Percentiles rank a stretch among this genome's conserved stretches.
These are phyloP conservation scores for Scophthalmus maximus DNA, from an alignment of 2,113 vertebrate genomes.

Conservation along the genomic window DNA sequence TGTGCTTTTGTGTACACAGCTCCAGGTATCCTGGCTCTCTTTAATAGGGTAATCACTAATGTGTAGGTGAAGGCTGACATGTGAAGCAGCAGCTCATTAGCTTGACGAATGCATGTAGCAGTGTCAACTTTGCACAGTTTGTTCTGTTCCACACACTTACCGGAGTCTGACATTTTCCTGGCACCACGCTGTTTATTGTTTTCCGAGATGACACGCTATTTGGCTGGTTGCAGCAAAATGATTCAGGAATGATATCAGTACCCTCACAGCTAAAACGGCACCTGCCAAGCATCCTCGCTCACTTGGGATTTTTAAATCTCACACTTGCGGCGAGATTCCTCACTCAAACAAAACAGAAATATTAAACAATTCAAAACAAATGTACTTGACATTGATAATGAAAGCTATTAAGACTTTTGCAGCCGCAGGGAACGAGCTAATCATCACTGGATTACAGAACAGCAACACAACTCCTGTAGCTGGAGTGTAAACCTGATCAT, in stretches of 20 bases:
- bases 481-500: background rate
- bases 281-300: background rate
- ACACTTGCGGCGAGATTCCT: background rate
- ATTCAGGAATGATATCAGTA: conserved; percentile 8
- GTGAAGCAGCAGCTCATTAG: conserved; percentile 62
- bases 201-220: conserved; percentile 26
- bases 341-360: conserved; percentile 13
- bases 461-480: background rate
- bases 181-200: conserved; percentile 54
- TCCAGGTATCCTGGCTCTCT: conserved; percentile 36
- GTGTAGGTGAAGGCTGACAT: conserved; percentile 54
- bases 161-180: conserved; percentile 29
- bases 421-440: background rate
- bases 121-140: conserved; percentile 44
- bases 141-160: conserved; percentile 38
- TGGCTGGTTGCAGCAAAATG: conserved; percentile 21
- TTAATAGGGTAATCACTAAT: conserved; percentile 42
- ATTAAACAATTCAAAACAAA: background rate
- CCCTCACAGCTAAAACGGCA: background rate
- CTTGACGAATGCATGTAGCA: conserved; percentile 19
- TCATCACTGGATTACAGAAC: background rate
- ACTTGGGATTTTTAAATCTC: background rate
- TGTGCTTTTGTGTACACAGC: background rate
- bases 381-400: background rate
- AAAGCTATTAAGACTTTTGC: background rate